These are phyloP conservation scores for Plebejus melissa DNA, from an alignment of 2,888 invertebrate genomes.

Conservation along the genomic window DNA sequence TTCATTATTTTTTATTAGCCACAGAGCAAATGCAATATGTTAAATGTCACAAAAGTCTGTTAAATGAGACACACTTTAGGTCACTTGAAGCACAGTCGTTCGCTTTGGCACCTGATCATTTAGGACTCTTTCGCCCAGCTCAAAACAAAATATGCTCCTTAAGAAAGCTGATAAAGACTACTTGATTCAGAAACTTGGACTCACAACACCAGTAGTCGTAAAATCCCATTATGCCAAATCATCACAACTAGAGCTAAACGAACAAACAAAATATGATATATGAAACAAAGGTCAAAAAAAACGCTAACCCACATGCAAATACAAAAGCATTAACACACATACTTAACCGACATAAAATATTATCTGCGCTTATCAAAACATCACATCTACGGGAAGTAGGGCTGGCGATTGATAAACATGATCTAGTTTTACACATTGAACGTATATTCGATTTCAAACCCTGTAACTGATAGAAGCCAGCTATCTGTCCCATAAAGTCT, in stretches of 20 bases:
- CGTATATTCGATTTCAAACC: neutral
- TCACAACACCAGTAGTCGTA: neutral
- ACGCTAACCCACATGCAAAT: slow-evolving; percentile 34
- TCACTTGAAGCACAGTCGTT: no score
- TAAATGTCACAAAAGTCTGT: no score
- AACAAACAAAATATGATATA: slow-evolving; percentile 27
- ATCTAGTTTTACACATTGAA: neutral
- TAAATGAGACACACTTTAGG: no score
- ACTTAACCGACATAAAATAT: slow-evolving; percentile 37
- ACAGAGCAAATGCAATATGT: neutral
- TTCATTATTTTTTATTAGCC: neutral
- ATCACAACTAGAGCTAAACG: slow-evolving; percentile 21
- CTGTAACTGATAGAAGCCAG: neutral
- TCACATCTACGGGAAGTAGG: slow-evolving; percentile 52
- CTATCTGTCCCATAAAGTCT: neutral
- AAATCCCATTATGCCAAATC: neutral
- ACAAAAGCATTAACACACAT: slow-evolving; percentile 36
- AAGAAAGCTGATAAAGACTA: neutral
- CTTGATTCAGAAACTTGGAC: neutral
- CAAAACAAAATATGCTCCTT: neutral
- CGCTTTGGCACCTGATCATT: no score
- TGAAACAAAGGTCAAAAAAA: slow-evolving; percentile 33
- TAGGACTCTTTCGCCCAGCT: no score
- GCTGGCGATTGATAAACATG: slow-evolving; percentile 40
- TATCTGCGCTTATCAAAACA: slow-evolving; percentile 35